Percentiles rank a stretch among this genome's conserved stretches.
phyloP scores from a whole-genome alignment of 1,140 invertebrate genomes.

The Eriocheir sinensis region DNA sequence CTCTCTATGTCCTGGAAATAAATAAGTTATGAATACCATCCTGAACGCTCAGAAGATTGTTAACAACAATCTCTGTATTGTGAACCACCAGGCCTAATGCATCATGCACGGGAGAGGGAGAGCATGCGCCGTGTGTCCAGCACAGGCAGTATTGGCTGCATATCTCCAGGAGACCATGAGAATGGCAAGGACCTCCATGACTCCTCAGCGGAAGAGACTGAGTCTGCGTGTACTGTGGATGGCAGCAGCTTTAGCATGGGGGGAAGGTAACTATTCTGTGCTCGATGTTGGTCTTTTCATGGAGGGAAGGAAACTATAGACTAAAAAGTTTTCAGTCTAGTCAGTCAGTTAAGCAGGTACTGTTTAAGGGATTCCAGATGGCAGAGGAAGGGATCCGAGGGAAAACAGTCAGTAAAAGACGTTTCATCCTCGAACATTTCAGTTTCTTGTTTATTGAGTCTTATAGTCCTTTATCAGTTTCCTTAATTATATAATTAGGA shows the following conservation, averaged over 20 bases:
- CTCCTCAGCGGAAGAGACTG: slow-evolving; percentile 64
- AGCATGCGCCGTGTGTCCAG: slow-evolving; percentile 55
- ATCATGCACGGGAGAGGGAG: slow-evolving; percentile 35
- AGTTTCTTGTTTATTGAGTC: no score
- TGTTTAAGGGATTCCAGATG: no score
- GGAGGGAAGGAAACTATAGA: no score
- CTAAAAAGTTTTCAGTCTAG: no score
- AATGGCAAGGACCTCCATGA: slow-evolving; percentile 55
- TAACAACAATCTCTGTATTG: background rate
- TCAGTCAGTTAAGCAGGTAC: no score
- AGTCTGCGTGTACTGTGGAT: slow-evolving; percentile 33
- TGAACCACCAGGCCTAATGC: background rate
- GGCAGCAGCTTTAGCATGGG: slow-evolving; percentile 59
- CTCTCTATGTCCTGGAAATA: no score
- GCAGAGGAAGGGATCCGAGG: no score
- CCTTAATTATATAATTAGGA: no score
- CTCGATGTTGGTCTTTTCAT: no score
- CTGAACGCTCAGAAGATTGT: background rate
- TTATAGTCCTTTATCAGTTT: no score
- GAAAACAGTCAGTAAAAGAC: no score
- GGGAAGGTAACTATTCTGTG: slow-evolving; percentile 65
- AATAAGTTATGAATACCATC: background rate
- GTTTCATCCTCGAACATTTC: no score
- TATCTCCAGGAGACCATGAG: background rate
- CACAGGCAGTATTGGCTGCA: slow-evolving; percentile 50